phyloP scores from a whole-genome alignment of 2,888 invertebrate species.

The Drosophila quinaria region DNA sequence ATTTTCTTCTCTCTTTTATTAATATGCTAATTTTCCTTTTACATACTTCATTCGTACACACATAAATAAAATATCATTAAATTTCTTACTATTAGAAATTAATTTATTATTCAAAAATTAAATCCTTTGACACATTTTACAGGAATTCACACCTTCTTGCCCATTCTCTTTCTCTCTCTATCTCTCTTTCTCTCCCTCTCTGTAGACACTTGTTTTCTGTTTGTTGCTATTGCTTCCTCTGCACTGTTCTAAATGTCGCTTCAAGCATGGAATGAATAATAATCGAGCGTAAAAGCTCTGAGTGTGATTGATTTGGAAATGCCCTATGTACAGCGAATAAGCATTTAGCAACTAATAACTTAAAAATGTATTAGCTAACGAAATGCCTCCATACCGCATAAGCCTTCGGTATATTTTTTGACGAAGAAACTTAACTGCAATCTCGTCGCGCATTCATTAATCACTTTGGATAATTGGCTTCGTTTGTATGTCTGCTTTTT shows the following conservation, averaged over 20 bases:
- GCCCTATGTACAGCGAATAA: neutral
- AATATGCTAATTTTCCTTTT: no score
- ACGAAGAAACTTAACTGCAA: no score
- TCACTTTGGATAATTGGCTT: no score
- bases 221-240: slow-evolving; percentile 9
- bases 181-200: neutral
- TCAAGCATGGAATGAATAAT: slow-evolving; percentile 29
- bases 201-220: neutral
- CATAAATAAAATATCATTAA: neutral
- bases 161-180: no score
- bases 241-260: slow-evolving; percentile 13
- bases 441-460: no score
- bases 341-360: neutral
- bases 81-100: slow-evolving; percentile 14
- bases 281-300: neutral
- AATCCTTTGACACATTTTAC: slow-evolving; percentile 16
- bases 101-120: slow-evolving; percentile 14
- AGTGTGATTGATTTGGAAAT: neutral
- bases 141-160: no score
- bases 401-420: no score
- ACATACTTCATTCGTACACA: neutral
- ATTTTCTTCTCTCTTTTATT: no score
- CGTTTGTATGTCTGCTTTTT: neutral
- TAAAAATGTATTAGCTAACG: no score
- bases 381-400: no score